These are phyloP conservation scores for Synergus laeviventris DNA, from an alignment of 2,888 invertebrate species.

Conservation along the genomic window DNA sequence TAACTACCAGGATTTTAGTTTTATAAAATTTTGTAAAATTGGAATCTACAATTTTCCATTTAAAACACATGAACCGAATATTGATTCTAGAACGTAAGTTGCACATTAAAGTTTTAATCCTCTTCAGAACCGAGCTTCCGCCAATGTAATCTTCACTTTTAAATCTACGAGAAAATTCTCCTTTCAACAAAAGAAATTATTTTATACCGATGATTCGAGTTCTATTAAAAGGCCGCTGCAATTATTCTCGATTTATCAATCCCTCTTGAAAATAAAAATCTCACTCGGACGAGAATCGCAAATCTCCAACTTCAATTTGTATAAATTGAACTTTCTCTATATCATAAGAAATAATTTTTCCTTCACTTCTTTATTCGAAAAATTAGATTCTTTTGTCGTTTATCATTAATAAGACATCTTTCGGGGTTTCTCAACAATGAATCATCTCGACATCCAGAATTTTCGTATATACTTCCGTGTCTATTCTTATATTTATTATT, in stretches of 20 bases:
- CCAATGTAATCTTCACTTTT: not conserved
- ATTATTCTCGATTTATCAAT: not conserved
- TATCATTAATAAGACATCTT: not conserved
- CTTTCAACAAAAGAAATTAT: not conserved
- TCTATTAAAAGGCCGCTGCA: not conserved
- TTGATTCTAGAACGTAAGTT: too few relatives aligned
- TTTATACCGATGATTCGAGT: not conserved
- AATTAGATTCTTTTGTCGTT: not conserved
- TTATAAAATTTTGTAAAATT: too few relatives aligned
- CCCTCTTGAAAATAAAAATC: not conserved
- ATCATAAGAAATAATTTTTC: not conserved
- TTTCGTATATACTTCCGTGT: not conserved
- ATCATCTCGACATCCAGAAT: not conserved
- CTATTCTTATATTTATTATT: not conserved
- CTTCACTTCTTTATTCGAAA: not conserved
- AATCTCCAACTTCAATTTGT: not conserved
- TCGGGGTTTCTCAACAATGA: not conserved
- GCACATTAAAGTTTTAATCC: too few relatives aligned
- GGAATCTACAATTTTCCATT: too few relatives aligned
- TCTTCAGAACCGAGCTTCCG: not conserved
- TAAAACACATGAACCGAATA: not conserved
- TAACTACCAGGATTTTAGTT: too few relatives aligned
- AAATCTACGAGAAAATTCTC: not conserved
- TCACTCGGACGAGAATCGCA: not conserved
- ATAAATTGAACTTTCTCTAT: not conserved